phyloP scores from a whole-genome alignment of 2,888 invertebrate species.

The Boloria selene region DNA sequence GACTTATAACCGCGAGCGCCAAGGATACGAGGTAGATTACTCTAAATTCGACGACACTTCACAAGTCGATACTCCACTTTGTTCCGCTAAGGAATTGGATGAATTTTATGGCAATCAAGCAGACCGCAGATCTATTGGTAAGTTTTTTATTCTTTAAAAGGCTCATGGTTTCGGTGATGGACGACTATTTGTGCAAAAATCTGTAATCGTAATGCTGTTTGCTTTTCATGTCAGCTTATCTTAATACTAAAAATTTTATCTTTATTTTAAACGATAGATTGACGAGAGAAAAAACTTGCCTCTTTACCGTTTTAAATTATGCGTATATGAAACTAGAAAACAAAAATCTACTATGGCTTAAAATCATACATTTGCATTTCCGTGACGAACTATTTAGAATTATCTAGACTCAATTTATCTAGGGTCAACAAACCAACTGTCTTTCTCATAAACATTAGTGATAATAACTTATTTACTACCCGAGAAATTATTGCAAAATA shows the following conservation, averaged over 20 bases:
- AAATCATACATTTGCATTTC: conserved; percentile 43
- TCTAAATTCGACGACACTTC: conserved; percentile 90
- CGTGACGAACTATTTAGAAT: conserved; percentile 44
- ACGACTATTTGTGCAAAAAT: conserved; percentile 25
- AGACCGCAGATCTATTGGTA: conserved; percentile 81
- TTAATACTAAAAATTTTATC: conserved; percentile 28
- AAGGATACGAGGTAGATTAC: conserved; percentile 91
- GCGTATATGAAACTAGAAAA: neutral
- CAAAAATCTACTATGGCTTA: conserved; percentile 11
- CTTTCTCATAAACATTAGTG: conserved; percentile 50
- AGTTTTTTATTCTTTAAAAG: conserved; percentile 53
- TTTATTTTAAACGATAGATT: conserved; percentile 29
- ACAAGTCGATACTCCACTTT: conserved; percentile 90
- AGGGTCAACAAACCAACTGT: conserved; percentile 62
- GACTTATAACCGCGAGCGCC: conserved; percentile 87
- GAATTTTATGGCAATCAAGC: conserved; percentile 84
- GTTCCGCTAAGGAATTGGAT: conserved; percentile 85
- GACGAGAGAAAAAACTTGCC: conserved; percentile 13
- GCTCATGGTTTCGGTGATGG: conserved; percentile 44
- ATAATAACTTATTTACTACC: conserved; percentile 59
- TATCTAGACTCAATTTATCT: conserved; percentile 59
- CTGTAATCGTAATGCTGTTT: conserved; percentile 22
- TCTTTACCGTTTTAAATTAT: neutral
- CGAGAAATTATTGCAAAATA: conserved; percentile 39
- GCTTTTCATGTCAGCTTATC: conserved; percentile 38